A percentile compares a stretch with the other conserved stretches of the same genome.
Evolutionary conservation across 2,888 invertebrate genomes (phyloP).

Genomic region (Chloromyia formosa): DNA sequence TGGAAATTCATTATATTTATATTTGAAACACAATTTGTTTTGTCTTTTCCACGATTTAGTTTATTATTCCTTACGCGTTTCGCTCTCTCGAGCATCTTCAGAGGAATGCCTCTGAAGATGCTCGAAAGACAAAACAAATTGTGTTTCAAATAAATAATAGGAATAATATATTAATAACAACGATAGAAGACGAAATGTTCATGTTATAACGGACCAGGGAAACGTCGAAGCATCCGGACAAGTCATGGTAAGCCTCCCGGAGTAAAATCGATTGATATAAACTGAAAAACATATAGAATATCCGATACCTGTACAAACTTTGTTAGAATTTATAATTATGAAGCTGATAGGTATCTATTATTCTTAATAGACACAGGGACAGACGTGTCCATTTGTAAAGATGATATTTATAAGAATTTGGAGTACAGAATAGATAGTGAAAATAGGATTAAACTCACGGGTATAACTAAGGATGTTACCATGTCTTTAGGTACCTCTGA

Average conservation of each 20-base stretch:
- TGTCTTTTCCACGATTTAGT: too few species aligned
- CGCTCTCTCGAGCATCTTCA: too few species aligned
- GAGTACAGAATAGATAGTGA: neutral
- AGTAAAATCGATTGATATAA: neutral
- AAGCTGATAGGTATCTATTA: neutral
- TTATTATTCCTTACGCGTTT: too few species aligned
- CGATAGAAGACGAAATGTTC: neutral
- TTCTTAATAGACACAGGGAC: neutral
- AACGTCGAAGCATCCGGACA: neutral
- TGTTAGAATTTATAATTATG: conserved; percentile 6
- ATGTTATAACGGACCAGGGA: neutral
- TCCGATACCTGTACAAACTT: neutral
- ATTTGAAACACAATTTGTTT: too few species aligned
- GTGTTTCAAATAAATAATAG: too few species aligned
- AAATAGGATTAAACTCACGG: neutral
- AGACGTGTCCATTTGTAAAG: neutral
- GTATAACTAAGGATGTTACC: neutral
- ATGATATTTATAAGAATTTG: neutral
- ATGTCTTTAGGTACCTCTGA: neutral
- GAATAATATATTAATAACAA: too few species aligned
- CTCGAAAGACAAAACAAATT: too few species aligned
- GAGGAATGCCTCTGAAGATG: too few species aligned
- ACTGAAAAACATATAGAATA: neutral
- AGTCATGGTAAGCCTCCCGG: neutral
- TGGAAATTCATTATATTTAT: too few species aligned